Conservation (phyloP, 1,140 invertebrate species). For the Drosophila malerkotliana region DNA sequence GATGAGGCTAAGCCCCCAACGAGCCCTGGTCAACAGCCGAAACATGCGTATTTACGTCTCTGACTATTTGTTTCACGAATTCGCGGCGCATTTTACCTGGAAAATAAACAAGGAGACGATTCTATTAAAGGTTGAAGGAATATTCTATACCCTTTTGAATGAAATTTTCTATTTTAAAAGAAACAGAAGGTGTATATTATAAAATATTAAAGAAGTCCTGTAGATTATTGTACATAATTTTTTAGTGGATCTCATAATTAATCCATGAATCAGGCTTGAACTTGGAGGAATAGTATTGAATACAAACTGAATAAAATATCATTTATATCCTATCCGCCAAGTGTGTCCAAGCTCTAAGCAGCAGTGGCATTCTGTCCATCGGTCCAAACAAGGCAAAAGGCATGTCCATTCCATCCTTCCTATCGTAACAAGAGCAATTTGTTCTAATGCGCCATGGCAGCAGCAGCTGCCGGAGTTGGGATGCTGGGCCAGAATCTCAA, state of each 20-base stretch:
- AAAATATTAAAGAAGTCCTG: too few relatives aligned
- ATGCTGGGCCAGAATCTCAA: slow-evolving; percentile 8
- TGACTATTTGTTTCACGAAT: slow-evolving; percentile 79
- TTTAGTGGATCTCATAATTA: too few relatives aligned
- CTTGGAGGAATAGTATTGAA: neutral
- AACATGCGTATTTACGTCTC: slow-evolving; percentile 74
- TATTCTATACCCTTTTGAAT: slow-evolving; percentile 20
- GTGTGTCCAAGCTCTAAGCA: slow-evolving; percentile 31
- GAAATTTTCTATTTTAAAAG: neutral
- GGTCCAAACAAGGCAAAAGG: slow-evolving; percentile 78
- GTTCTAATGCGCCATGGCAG: slow-evolving; percentile 77
- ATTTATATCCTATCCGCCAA: slow-evolving; percentile 4
- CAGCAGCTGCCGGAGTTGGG: slow-evolving; percentile 46
- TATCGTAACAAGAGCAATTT: slow-evolving; percentile 82
- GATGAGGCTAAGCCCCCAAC: slow-evolving; percentile 63
- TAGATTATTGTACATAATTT: too few relatives aligned
- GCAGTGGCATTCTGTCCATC: slow-evolving; percentile 74
- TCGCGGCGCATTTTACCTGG: slow-evolving; percentile 68
- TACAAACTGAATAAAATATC: slow-evolving; percentile 8
- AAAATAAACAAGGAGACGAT: slow-evolving; percentile 43
- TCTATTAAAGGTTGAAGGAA: neutral
- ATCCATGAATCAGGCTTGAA: too few relatives aligned
- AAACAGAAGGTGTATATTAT: neutral
- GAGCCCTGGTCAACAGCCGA: slow-evolving; percentile 40
- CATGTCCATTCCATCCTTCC: slow-evolving; percentile 76